Percentiles rank a stretch among this genome's conserved stretches.
phyloP scores from a whole-genome alignment of 2,797 vertebrate species.

The Manis javanica region DNA sequence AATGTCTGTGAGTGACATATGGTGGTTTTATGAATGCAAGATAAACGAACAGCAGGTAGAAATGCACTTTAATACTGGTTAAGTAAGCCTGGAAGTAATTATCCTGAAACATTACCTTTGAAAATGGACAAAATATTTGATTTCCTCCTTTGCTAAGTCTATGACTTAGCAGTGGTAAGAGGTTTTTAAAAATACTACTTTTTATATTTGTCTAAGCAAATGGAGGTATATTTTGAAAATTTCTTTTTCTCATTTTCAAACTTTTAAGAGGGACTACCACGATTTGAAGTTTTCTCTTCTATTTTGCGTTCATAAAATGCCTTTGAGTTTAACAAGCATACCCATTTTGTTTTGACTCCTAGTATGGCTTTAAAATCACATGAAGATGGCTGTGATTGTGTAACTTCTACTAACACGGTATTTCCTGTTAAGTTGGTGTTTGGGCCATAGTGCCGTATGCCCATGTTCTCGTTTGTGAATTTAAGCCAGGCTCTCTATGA shows the following conservation, averaged over 20 bases:
- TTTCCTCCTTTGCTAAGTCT: neutral
- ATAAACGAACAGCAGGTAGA: constrained; percentile 24
- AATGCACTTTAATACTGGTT: constrained; percentile 37
- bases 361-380: neutral
- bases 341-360: neutral
- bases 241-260: constrained; percentile 1
- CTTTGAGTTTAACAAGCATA: neutral
- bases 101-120: neutral
- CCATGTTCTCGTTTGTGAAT: neutral
- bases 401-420: neutral
- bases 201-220: constrained; percentile 29
- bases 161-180: neutral
- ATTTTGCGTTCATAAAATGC: neutral
- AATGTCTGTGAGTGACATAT: constrained; percentile 52
- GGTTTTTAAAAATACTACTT: neutral
- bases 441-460: neutral
- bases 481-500: neutral
- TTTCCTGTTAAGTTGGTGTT: neutral
- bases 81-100: constrained; percentile 33
- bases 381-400: neutral
- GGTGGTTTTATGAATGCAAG: constrained; percentile 57
- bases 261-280: neutral
- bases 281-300: neutral
- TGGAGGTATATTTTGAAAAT: neutral
- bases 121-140: constrained; percentile 50